Percentiles rank a stretch among this genome's conserved stretches.
phyloP scores from a whole-genome alignment of 2,113 vertebrate species.

The Vimba vimba region DNA sequence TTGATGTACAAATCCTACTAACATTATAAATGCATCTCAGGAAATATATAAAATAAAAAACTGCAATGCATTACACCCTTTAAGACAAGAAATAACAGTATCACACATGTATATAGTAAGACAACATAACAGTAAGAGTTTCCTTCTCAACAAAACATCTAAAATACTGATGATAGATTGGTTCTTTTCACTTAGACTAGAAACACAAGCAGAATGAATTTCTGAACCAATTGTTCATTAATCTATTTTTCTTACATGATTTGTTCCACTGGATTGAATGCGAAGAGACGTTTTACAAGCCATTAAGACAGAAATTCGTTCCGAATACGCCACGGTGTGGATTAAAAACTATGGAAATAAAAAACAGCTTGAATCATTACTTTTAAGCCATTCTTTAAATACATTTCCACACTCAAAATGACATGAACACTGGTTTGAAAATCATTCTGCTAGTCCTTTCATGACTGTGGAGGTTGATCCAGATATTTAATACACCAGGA shows the following conservation, averaged over 20 bases:
- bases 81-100: neutral
- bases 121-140: no score
- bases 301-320: neutral
- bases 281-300: neutral
- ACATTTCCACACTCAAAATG: neutral
- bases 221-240: neutral
- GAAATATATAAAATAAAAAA: neutral
- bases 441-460: neutral
- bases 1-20: neutral
- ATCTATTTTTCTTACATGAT: neutral
- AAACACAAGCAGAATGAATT: neutral
- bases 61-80: neutral
- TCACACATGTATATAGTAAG: no score
- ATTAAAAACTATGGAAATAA: no score
- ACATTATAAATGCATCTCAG: neutral
- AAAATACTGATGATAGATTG: neutral
- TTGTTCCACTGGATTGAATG: neutral
- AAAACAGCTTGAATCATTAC: neutral
- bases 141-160: neutral
- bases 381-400: neutral
- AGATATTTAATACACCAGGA: neutral
- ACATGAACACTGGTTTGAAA: neutral
- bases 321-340: neutral
- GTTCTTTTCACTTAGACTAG: neutral
- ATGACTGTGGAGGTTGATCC: neutral